These are phyloP conservation scores for Neoarius graeffei DNA, from an alignment of 2,113 vertebrate species.

Conservation along the genomic window DNA sequence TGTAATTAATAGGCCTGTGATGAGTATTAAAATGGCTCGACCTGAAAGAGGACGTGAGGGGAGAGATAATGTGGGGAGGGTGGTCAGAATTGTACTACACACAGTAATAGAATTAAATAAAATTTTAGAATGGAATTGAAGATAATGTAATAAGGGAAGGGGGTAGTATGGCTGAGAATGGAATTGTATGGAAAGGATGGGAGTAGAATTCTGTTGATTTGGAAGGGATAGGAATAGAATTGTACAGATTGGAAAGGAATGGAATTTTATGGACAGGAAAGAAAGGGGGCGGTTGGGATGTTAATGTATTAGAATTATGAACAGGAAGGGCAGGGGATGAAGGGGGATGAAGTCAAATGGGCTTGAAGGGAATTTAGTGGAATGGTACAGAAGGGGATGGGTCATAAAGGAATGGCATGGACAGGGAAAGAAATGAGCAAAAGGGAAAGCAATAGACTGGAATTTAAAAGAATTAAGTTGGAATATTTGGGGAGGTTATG, in stretches of 20 bases:
- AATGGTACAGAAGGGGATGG: background rate
- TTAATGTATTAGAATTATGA: background rate
- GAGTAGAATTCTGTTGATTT: background rate
- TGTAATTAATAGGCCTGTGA: constrained; percentile 74
- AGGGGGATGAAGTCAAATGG: constrained; percentile 10
- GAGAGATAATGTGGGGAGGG: constrained; percentile 35
- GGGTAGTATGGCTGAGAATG: background rate
- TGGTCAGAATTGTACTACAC: background rate
- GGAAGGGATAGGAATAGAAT: background rate
- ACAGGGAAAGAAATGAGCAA: background rate
- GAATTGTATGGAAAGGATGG: background rate
- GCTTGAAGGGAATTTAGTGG: constrained; percentile 22
- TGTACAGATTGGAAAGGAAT: background rate
- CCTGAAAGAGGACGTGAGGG: constrained; percentile 71
- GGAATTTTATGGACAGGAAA: background rate
- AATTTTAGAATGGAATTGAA: background rate
- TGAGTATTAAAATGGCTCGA: constrained; percentile 74
- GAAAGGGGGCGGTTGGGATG: background rate
- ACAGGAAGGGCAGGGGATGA: background rate
- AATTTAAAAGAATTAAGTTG: too few relatives aligned
- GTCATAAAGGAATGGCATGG: background rate
- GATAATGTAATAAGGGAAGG: background rate
- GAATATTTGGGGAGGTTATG: background rate
- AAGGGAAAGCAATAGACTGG: background rate
- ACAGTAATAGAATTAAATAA: background rate